These are phyloP conservation scores for Taeniopygia guttata DNA, from an alignment of 2,797 vertebrate genomes.

Conservation along the genomic window DNA sequence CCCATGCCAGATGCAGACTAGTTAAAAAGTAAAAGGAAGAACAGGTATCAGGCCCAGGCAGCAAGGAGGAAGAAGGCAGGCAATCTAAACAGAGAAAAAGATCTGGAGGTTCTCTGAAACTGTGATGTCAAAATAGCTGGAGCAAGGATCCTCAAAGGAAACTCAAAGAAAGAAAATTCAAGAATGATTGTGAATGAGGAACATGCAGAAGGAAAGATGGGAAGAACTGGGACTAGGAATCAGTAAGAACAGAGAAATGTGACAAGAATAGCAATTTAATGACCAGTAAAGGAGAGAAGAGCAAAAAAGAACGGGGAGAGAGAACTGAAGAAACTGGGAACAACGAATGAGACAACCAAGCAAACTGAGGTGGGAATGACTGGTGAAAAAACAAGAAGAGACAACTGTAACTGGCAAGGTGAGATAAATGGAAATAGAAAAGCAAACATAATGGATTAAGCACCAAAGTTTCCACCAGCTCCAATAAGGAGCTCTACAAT, in stretches of 20 bases:
- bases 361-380: not conserved
- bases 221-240: not conserved
- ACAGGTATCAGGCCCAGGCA: not conserved
- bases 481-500: not conserved
- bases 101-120: not conserved
- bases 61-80: not conserved
- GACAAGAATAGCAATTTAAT: not conserved
- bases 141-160: not conserved
- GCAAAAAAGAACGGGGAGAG: not conserved
- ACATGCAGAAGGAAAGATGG: not conserved
- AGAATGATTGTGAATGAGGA: not conserved
- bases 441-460: not conserved
- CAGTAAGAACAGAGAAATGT: not conserved
- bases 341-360: fast-evolving
- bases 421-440: not conserved
- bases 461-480: not conserved
- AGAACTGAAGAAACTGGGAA: not conserved
- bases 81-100: not conserved
- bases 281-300: not conserved
- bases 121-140: not conserved
- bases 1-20: not conserved
- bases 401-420: not conserved
- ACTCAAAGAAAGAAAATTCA: not conserved
- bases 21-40: not conserved
- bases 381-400: not conserved